Base-by-base conservation (phyloP, 2,113 vertebrate genomes). In the Merops nubicus region DNA sequence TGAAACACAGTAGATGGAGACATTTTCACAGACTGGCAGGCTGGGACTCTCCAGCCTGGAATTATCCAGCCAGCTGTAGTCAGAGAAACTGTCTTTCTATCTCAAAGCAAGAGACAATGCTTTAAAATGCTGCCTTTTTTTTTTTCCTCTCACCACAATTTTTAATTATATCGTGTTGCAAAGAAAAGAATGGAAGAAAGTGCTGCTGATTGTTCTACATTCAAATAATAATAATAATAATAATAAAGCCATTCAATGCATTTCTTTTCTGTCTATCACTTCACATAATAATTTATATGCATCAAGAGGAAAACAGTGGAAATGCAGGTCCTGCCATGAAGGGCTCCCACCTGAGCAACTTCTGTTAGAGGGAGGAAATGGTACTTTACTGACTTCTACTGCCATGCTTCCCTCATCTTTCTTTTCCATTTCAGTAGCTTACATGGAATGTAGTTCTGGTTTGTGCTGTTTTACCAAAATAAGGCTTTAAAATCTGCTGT, bases 71-170 rank as follows among this genome's bases (percentile, higher is more conserved):
- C 64, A 70, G 60, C 91, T 92, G 92, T 74, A 84, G 83, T 86
- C 86, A 72, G 76, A 87, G 43, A 36, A 92, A 48, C 80, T 95
- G 80, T 15, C 68, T 86, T 90, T 93, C 68, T 87, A 59, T 64
- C 95, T 97, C 89, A 62, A 88, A 92, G 88, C 69, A 22, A 81
- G 88, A 94, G 94, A 94, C 78, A 95, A 95, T 95, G 54, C 91
- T 91, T 93, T 96, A 94, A 97, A 97, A 73, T 90, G 72, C 25
- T 48, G 16, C 2, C 0, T 19, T 47, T 23, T 65, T 64, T 96
- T 89, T 80, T 65, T 29, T 2, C 34, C 62, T 34, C 63, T 70
- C 73, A 62, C 65, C 87, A 40, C 93, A 86, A 60, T 69, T 88
- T 87, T 67, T 84, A 79, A 88, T 95, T 90, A 70, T 31, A 15